phyloP scores from a whole-genome alignment of 2,113 vertebrate genomes.

The Paradoxurus hermaphroditus region DNA sequence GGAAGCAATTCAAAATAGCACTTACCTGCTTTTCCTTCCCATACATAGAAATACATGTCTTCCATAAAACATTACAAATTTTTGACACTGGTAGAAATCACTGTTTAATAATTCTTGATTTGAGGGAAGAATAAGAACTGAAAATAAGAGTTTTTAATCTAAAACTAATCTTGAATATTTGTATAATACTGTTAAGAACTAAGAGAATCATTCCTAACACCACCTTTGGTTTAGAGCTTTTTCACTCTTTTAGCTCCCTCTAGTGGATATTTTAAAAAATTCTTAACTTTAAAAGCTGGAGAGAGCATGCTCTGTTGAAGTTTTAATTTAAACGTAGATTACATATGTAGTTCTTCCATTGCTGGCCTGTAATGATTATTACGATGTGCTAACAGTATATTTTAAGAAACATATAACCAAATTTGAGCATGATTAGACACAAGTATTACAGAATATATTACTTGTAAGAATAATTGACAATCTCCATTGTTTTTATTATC shows the following conservation, averaged over 20 bases:
- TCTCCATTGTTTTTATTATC: background rate
- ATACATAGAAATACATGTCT: background rate
- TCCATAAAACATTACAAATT: background rate
- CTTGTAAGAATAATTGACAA: background rate
- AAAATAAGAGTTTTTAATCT: background rate
- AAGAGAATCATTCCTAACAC: background rate
- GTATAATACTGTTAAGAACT: background rate
- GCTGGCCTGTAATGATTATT: background rate
- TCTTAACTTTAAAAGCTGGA: background rate
- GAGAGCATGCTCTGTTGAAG: background rate
- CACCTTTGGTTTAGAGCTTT: background rate
- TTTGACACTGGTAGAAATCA: background rate
- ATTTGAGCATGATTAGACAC: background rate
- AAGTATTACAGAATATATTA: background rate
- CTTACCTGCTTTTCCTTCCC: constrained; percentile 24
- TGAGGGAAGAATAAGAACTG: background rate
- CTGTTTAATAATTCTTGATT: background rate
- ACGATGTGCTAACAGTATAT: background rate
- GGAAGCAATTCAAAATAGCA: constrained; percentile 15
- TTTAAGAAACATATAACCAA: background rate
- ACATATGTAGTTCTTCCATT: background rate
- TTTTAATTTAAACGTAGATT: background rate
- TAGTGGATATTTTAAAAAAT: constrained; percentile 45
- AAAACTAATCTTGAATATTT: constrained; percentile 31
- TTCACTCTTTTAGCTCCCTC: constrained; percentile 63